phyloP scores from a whole-genome alignment of 2,888 invertebrate genomes.

The Meloe dianella region DNA sequence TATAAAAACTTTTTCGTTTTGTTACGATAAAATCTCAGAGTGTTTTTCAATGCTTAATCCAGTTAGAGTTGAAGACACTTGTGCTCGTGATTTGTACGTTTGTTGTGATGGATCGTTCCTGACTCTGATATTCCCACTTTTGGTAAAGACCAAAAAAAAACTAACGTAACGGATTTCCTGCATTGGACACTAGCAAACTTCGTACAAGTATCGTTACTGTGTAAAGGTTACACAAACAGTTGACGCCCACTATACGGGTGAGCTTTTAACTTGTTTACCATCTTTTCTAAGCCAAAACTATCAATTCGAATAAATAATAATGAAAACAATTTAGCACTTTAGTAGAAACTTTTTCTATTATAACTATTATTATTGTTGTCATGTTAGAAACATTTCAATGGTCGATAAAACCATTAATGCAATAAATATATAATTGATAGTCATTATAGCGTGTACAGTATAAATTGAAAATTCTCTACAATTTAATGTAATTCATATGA shows the following conservation, averaged over 20 bases:
- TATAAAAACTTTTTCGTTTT: background rate
- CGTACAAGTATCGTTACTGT: conserved; percentile 21
- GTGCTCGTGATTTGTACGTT: conserved; percentile 14
- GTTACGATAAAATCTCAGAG: background rate
- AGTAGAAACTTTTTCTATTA: conserved; percentile 5
- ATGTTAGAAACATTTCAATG: background rate
- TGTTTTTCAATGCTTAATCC: conserved; percentile 20
- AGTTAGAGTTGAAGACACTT: conserved; percentile 16
- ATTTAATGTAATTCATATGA: background rate
- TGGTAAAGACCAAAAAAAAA: conserved; percentile 17
- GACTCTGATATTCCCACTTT: conserved; percentile 10
- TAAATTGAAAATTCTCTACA: background rate
- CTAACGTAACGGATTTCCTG: conserved; percentile 32
- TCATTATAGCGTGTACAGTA: background rate
- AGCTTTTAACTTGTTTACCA: conserved; percentile 33
- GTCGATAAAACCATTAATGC: background rate
- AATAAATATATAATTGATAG: background rate
- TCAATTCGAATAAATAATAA: background rate
- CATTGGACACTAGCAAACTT: conserved; percentile 30
- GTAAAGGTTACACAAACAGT: conserved; percentile 21
- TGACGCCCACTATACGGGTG: conserved; percentile 27
- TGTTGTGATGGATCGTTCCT: conserved; percentile 29
- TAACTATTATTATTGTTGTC: background rate
- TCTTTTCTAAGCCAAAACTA: conserved; percentile 10
- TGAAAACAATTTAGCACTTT: conserved; percentile 14